A percentile compares a stretch with the other conserved stretches of the same genome.
Conservation (phyloP, 2,797 vertebrate species). For the Pteropus rufus region DNA sequence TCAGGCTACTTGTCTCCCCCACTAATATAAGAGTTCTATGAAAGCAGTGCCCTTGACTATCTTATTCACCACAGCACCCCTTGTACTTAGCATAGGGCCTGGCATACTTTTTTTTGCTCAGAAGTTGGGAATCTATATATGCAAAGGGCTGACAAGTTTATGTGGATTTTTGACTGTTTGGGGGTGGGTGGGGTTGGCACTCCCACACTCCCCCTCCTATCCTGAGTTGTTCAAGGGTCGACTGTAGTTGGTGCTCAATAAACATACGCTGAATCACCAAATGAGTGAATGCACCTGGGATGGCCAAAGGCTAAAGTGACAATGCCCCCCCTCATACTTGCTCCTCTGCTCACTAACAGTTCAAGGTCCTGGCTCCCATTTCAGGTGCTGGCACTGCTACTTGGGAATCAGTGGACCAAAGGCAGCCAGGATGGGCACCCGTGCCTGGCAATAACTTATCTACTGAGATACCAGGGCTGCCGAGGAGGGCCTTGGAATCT, state of each 20-base stretch:
- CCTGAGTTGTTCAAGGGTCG: background rate
- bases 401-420: background rate
- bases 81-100: background rate
- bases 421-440: background rate
- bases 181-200: background rate
- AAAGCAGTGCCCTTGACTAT: background rate
- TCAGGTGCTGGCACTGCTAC: background rate
- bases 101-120: background rate
- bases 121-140: background rate
- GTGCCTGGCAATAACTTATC: background rate
- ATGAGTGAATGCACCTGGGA: background rate
- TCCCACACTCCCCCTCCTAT: background rate
- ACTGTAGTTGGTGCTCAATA: background rate
- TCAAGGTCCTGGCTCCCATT: conserved; percentile 33
- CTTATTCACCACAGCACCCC: background rate
- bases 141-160: background rate
- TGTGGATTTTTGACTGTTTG: background rate
- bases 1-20: background rate
- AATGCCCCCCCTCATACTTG: background rate
- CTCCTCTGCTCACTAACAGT: background rate
- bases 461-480: background rate
- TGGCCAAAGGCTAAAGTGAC: background rate
- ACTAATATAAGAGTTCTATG: background rate
- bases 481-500: background rate
- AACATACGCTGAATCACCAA: background rate